A percentile compares a stretch with the other conserved stretches of the same genome.
phyloP scores from a whole-genome alignment of 37 sponge, comb jelly and placozoan genomes.

The Bolinopsis microptera region DNA sequence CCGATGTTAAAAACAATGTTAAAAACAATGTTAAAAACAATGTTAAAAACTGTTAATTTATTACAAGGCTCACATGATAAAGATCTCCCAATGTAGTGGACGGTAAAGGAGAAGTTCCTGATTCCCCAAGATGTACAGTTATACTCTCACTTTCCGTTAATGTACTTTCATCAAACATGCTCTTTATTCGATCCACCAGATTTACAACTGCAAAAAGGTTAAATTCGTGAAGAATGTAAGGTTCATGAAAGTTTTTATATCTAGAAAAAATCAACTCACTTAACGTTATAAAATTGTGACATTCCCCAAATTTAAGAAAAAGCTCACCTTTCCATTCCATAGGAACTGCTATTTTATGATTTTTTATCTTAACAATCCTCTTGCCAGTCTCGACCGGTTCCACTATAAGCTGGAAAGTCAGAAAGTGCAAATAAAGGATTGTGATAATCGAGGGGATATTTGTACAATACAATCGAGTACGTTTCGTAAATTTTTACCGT shows the following conservation, averaged over 20 bases:
- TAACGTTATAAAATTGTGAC: too few relatives aligned
- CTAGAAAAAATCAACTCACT: too few relatives aligned
- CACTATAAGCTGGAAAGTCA: conserved; percentile 6
- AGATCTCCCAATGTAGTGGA: neutral
- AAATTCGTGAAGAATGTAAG: neutral
- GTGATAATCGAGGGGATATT: neutral
- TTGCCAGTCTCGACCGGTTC: conserved; percentile 23
- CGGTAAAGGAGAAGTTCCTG: neutral
- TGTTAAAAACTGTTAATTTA: too few relatives aligned
- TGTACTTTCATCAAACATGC: neutral
- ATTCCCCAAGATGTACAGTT: conserved; percentile 11
- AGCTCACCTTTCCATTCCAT: conserved; percentile 61
- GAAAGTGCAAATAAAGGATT: neutral
- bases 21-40: too few relatives aligned
- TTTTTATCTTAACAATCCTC: neutral
- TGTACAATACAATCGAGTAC: neutral
- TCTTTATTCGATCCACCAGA: conserved; percentile 20
- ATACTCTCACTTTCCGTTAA: neutral
- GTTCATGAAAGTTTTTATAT: too few relatives aligned
- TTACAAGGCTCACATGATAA: conserved; percentile 26
- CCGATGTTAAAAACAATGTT: too few relatives aligned
- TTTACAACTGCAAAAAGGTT: conserved; percentile 4
- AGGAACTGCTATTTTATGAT: conserved; percentile 56
- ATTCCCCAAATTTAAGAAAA: too few relatives aligned
- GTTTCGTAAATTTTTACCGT: too few relatives aligned